Percentiles rank a stretch among this genome's conserved stretches.
Conservation (phyloP, 2,888 invertebrate genomes). For the Ceriagrion tenellum region DNA sequence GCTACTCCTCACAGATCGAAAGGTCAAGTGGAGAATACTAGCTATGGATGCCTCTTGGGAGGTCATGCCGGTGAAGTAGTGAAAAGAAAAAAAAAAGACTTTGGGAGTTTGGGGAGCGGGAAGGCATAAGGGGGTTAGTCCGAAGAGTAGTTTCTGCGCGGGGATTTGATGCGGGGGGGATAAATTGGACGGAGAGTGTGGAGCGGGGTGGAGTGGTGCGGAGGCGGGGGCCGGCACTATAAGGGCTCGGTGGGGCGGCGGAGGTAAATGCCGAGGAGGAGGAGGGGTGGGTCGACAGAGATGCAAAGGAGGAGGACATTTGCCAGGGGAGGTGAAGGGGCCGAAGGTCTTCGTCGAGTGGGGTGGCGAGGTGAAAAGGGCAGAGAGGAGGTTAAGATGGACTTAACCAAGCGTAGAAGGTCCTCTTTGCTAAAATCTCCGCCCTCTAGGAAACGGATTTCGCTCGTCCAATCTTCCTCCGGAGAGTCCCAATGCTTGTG, state of each 20-base stretch:
- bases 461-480: slow-evolving; percentile 54
- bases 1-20: background rate
- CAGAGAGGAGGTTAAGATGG: slow-evolving; percentile 29
- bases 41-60: background rate
- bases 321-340: background rate
- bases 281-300: background rate
- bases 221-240: too few species aligned
- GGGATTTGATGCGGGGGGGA: background rate
- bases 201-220: too few species aligned
- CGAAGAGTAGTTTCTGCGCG: too few species aligned
- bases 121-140: too few species aligned
- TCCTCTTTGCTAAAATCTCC: slow-evolving; percentile 58
- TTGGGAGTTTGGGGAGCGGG: background rate
- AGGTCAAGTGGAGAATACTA: slow-evolving; percentile 44
- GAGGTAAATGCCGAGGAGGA: background rate
- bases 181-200: background rate
- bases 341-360: background rate
- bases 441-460: slow-evolving; percentile 55
- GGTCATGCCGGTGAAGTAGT: background rate
- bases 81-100: background rate
- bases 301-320: background rate
- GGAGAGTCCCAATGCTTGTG: slow-evolving; percentile 33
- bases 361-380: background rate
- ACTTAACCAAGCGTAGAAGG: slow-evolving; percentile 60
- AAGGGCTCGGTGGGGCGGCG: too few species aligned